These are phyloP conservation scores for Irena cyanogastra DNA, from an alignment of 2,113 vertebrate species.

Conservation along the genomic window DNA sequence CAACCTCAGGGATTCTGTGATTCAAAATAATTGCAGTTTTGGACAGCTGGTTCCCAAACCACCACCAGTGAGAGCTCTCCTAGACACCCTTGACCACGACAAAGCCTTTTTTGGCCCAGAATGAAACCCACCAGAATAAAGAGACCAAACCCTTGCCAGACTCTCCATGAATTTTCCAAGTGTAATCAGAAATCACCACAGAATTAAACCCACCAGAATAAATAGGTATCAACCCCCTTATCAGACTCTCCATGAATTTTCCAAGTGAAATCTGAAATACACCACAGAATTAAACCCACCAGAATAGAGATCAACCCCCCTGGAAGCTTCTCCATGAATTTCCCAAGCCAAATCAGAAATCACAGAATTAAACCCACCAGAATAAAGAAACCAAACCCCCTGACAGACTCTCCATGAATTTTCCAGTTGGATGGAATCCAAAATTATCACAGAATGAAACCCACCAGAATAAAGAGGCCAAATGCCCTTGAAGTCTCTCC, in stretches of 20 bases:
- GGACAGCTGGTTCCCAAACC: neutral
- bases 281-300: too few species aligned
- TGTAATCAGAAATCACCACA: neutral
- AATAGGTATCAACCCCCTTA: neutral
- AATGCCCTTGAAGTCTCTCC: too few species aligned
- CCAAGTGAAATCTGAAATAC: too few species aligned
- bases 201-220: too few species aligned
- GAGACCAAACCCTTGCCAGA: neutral
- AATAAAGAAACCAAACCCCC: neutral
- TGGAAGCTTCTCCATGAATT: neutral
- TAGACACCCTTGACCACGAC: neutral
- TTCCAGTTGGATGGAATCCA: neutral
- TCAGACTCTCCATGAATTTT: neutral
- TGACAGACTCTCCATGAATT: fast-evolving
- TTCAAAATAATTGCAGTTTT: neutral
- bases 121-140: neutral
- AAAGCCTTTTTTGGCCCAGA: neutral
- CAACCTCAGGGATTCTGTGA: neutral
- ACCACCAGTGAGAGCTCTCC: neutral
- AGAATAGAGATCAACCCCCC: too few species aligned
- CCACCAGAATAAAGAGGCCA: neutral
- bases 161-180: neutral
- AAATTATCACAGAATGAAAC: fast-evolving
- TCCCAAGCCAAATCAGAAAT: neutral
- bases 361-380: neutral